Evolutionary conservation across 2,797 vertebrate genomes (phyloP), one percentile per base, ranked within the genome.

Genomic region (Cyclopterus lumpus): DNA sequence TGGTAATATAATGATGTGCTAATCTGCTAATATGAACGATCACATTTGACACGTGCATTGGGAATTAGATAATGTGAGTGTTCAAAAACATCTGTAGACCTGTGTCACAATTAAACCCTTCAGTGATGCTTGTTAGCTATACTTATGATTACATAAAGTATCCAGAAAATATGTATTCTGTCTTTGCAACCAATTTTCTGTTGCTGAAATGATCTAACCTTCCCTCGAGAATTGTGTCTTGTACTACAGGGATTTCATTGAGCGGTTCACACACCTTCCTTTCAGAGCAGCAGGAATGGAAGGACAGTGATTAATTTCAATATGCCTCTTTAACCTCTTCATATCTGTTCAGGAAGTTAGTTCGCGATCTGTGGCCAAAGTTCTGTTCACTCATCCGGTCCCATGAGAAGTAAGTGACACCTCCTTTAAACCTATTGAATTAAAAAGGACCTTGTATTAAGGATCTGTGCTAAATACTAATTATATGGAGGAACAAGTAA

Each of bases 241-340:
- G 12, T 66, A 26, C 38, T 24, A 4, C 51, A 48, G 68, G 54
- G 40, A 15, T 72, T 55, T 71, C 46, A 58, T 32, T 46, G 49
- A 38, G 67, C 5, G 20, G 22, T 38, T 49, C 7, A 2, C 28
- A 40, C 11, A 20, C 14, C n/a, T 11, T 79, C 51, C 42, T 63
- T 55, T 77, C 38, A 54, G 22, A 57, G 60, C 34, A 67, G 64
- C 63, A 22, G 38, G 28, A 60, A 20, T 15, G 11, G 67, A 60
- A 7, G 60, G 49, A 65, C 54, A 55, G 59, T 30, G 69, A 53
- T 76, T 60, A 73, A 79, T 79, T 67, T 79, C 49, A 73, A 61
- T 70, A n/a, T 15, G 22, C 49, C 32, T 34, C 36, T 80, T 42
- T 58, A 24, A 69, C 44, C 14, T 55, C 38, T 62, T 66, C 44